A percentile compares a stretch with the other conserved stretches of the same genome.
phyloP scores from a whole-genome alignment of 1,140 invertebrate genomes.

The Megalonaias nervosa region DNA sequence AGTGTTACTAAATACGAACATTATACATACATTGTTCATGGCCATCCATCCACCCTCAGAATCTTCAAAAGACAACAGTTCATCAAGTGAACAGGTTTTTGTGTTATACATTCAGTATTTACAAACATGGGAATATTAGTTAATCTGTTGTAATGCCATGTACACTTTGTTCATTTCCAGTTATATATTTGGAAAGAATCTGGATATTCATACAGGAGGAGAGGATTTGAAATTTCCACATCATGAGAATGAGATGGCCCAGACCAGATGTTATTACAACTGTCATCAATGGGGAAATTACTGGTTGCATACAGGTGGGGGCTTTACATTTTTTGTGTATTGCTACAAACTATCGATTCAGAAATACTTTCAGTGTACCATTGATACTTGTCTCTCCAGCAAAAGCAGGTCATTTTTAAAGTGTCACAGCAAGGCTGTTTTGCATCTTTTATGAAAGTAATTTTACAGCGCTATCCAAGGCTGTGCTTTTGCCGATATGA shows the following conservation, averaged over 20 bases:
- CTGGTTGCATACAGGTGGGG: conserved; percentile 87
- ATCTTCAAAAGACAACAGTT: no score
- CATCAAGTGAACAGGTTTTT: no score
- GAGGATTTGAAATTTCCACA: conserved; percentile 94
- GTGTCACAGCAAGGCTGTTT: background rate
- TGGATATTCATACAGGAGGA: conserved; percentile 94
- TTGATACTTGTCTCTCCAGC: background rate
- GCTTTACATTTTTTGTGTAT: background rate
- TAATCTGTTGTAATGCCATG: background rate
- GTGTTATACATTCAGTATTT: background rate
- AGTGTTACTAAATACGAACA: no score
- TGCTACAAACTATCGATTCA: background rate
- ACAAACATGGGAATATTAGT: background rate
- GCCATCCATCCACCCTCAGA: no score
- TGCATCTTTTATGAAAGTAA: background rate
- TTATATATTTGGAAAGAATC: conserved; percentile 78
- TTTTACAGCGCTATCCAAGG: background rate
- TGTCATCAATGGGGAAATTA: conserved; percentile 89
- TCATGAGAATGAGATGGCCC: conserved; percentile 96
- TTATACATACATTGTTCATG: no score
- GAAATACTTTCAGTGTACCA: background rate
- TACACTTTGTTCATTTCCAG: conserved; percentile 65
- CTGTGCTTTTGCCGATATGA: background rate
- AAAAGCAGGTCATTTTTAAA: background rate
- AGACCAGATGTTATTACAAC: conserved; percentile 86